Conservation (phyloP, 2,888 invertebrate species). For the Orgyia antiqua region DNA sequence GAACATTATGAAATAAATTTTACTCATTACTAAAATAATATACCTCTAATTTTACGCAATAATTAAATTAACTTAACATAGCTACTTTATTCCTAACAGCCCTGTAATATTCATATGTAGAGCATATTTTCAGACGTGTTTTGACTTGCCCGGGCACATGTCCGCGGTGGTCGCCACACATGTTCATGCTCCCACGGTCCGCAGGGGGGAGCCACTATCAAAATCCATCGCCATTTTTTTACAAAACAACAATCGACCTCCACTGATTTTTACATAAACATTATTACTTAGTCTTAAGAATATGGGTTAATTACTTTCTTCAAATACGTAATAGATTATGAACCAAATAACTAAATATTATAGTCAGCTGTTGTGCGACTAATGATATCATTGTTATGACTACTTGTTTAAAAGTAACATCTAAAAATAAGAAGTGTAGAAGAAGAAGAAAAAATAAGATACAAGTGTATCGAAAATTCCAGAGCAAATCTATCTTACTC, state of each 20-base stretch:
- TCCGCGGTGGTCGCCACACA: conserved; percentile 47
- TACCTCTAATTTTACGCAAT: no score
- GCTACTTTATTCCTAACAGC: no score
- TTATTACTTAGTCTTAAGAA: not conserved
- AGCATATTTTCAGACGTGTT: conserved; percentile 33
- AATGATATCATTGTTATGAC: no score
- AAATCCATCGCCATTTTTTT: conserved; percentile 24
- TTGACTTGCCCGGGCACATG: conserved; percentile 28
- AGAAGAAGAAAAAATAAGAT: no score
- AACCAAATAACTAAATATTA: not conserved
- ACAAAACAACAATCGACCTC: conserved; percentile 27
- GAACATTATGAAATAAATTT: no score
- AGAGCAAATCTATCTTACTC: no score
- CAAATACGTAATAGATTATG: not conserved
- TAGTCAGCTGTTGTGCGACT: not conserved
- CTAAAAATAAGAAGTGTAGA: no score
- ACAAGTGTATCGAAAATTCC: no score
- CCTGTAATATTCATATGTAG: conserved; percentile 19
- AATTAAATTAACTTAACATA: no score
- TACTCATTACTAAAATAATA: no score
- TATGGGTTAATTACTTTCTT: conserved; percentile 6
- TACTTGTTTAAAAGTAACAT: no score
- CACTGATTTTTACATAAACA: conserved; percentile 28
- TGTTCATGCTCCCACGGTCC: conserved; percentile 55
- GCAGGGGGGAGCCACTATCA: conserved; percentile 37